Conservation (phyloP, 1,140 invertebrate species). For the Ceratina japonica region DNA sequence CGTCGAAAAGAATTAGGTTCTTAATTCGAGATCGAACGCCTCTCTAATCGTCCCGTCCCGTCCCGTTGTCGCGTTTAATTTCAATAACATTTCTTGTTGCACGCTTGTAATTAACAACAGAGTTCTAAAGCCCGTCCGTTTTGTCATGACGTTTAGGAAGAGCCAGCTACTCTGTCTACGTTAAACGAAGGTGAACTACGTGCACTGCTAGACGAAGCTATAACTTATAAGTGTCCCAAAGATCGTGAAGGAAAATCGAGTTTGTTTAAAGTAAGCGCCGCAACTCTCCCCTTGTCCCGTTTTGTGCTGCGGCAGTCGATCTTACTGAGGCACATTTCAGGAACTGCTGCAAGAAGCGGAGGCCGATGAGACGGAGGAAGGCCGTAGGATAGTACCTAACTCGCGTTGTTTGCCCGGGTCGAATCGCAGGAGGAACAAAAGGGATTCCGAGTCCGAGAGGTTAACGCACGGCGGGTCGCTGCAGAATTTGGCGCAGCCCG, state of each 20-base stretch:
- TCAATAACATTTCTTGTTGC: background rate
- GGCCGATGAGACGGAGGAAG: conserved; percentile 80
- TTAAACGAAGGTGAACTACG: conserved; percentile 85
- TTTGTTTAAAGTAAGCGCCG: conserved; percentile 84
- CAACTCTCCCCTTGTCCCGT: background rate
- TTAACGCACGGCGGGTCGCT: conserved; percentile 81
- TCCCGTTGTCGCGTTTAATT: background rate
- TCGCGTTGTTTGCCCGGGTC: conserved; percentile 73
- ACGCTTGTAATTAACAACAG: too few species aligned
- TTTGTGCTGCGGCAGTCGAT: background rate
- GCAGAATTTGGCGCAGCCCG: conserved; percentile 80
- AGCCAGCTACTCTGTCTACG: conserved; percentile 81
- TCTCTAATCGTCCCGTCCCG: background rate
- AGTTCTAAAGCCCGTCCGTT: background rate
- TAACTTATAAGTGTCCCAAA: conserved; percentile 88
- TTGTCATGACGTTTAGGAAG: conserved; percentile 78
- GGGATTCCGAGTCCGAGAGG: conserved; percentile 79
- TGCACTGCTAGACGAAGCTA: conserved; percentile 87
- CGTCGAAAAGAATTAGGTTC: background rate
- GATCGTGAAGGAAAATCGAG: conserved; percentile 87
- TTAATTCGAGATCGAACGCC: background rate
- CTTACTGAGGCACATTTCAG: conserved; percentile 65
- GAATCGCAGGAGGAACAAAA: conserved; percentile 76
- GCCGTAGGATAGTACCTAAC: conserved; percentile 72
- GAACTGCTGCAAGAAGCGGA: conserved; percentile 82